Base-by-base conservation (phyloP, 2,113 vertebrate genomes). In the Corythaeola cristata region DNA sequence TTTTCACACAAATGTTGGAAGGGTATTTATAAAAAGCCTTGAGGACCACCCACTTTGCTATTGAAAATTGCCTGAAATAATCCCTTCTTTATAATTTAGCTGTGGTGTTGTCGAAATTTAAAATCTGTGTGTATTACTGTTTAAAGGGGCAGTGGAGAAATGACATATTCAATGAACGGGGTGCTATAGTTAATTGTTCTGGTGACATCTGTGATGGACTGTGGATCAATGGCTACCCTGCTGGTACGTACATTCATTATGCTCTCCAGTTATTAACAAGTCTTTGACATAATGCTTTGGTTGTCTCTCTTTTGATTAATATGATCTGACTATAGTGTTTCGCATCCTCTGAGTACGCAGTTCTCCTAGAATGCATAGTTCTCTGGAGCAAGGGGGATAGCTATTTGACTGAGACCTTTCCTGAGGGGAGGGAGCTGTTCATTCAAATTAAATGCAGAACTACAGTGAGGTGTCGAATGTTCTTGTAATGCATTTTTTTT, bases 141-240 rank as follows among this genome's bases (percentile, higher is more conserved):
- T 97, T 71, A 6, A 97, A 98, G 98, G 98, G 98, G 55, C 98
- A 98, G 88, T 98, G 98, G 97, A 96, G 98, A 37, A 94, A 90
- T 60, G 97, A 96, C 15, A 47, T 97, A 18, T 97, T 98, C 96
- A 98, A 91, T 27, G 98, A 98, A 23, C 89, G 49, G 92, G 98
- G 97, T 39, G 78, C 85, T 41, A 35, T 94, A 97, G 88, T 89
- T 72, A 91, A 98, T 97, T 97, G 97, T 98, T 97, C 98, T 0
- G 96, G 97, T 83, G 96, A 96, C 82, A 89, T 95, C 96, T 98
- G 98, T 93, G 97, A 96, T 4, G 94, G 98, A 27, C 56, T 97
- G 59, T 97, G 98, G 97, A 96, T 97, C 96, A 98, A 97, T 14
- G 98, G 98, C 73, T 96, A 71, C 85, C 98, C 98, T 2, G 85